Evolutionary conservation across 2,797 vertebrate species (phyloP).

Genomic region (Hyperoplus lanceolatus): DNA sequence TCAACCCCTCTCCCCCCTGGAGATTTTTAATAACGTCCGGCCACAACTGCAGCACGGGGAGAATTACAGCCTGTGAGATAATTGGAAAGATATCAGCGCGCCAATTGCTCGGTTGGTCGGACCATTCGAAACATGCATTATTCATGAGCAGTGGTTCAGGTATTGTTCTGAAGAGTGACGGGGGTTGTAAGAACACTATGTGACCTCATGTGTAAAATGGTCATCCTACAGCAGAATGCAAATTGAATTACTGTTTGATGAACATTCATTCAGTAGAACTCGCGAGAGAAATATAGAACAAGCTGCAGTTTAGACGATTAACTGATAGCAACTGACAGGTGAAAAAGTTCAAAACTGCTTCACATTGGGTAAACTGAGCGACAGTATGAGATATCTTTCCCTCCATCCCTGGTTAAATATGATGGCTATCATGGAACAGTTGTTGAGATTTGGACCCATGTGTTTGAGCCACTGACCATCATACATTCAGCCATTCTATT

Average conservation of each 20-base stretch:
- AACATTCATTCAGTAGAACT: not conserved
- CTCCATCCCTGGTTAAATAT: not conserved
- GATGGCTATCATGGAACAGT: too few species aligned
- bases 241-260: slow-evolving; percentile 33
- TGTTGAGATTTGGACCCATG: too few species aligned
- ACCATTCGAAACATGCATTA: slow-evolving; percentile 43
- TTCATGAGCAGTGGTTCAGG: slow-evolving; percentile 51
- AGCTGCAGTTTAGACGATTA: not conserved
- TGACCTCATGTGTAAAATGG: slow-evolving; percentile 46
- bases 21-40: slow-evolving; percentile 74
- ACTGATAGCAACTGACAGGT: not conserved
- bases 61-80: slow-evolving; percentile 75
- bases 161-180: slow-evolving; percentile 51
- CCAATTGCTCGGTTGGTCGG: slow-evolving; percentile 36
- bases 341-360: not conserved
- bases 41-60: slow-evolving; percentile 55
- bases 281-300: not conserved
- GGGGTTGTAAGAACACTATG: slow-evolving; percentile 51
- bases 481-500: too few species aligned
- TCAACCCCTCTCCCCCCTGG: slow-evolving; percentile 19
- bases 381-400: not conserved
- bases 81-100: slow-evolving; percentile 76
- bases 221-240: slow-evolving; percentile 40
- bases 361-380: not conserved
- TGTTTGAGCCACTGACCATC: too few species aligned